Evolutionary conservation across 2,113 vertebrate species (phyloP), one percentile per base, ranked within the genome.

Genomic region (Gasterosteus aculeatus): DNA sequence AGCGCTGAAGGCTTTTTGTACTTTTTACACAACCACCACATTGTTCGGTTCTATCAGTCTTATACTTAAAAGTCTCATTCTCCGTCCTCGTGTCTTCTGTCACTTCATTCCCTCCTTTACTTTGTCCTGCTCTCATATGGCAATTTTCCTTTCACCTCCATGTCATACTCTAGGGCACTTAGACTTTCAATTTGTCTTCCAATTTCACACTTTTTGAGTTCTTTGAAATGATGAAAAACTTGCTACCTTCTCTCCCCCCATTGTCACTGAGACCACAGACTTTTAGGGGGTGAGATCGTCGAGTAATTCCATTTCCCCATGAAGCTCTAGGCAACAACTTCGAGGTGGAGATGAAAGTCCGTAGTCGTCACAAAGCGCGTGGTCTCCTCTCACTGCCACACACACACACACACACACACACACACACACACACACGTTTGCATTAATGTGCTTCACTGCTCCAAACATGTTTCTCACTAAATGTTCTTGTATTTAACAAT

Each of bases 121-220:
- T 49, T 63, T 38, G 47, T 76, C 47, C 29, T n/a, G 38, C 59
- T 75, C 11, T 47, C 14, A 61, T 57, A 12, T 8, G 35, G 15
- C 47, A 1, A 59, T 80, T 76, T 83, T 82, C 39, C 16, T 68
- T 69, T 78, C 51, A 59, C 66, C 47, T 42, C 26, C 33, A 31
- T 12, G 35, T 15, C 31, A 62, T 49, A 44, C 39, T 33, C 47
- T 1, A 2, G 10, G n/a, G 6, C 33, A 47, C 53, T 62, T 41
- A 18, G 42, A 73, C 33, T 57, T 69, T 76, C 69, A 67, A 58
- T 72, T 47, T 63, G 38, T 46, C 49, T 69, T 71, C 53, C 31
- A 61, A 3, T 49, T 53, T 75, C 46, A 38, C 60, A 18, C 15
- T 26, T 42, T 16, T 69, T 70, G 3, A 3, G 35, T 46, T 59